A percentile compares a stretch with the other conserved stretches of the same genome.
These are phyloP conservation scores for Sipha flava DNA, from an alignment of 1,140 invertebrate species.

Conservation along the genomic window DNA sequence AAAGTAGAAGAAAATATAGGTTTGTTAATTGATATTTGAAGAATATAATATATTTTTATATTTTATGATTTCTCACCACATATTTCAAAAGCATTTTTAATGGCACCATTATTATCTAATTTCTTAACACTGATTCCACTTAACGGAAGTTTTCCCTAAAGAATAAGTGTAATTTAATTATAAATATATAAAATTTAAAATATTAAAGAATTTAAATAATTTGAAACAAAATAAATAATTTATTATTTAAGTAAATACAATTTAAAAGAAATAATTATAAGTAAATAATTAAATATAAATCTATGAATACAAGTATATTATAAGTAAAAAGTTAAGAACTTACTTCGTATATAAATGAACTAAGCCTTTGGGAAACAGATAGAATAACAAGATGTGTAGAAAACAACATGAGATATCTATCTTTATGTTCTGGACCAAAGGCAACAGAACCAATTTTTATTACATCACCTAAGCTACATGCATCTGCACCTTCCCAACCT, in stretches of 20 bases:
- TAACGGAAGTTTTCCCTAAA: constrained; percentile 78
- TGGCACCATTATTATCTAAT: constrained; percentile 67
- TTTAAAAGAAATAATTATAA: not conserved
- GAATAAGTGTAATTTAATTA: constrained; percentile 29
- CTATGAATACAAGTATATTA: too few relatives aligned
- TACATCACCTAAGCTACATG: constrained; percentile 64
- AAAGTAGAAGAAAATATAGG: not conserved
- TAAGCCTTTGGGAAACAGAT: constrained; percentile 80
- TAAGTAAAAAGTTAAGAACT: too few relatives aligned
- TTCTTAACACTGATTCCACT: constrained; percentile 71
- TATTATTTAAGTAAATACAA: too few relatives aligned
- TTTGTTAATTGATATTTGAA: not conserved
- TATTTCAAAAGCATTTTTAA: constrained; percentile 87
- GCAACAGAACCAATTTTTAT: constrained; percentile 80
- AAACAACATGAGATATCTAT: constrained; percentile 88
- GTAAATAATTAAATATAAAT: not conserved
- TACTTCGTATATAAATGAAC: constrained; percentile 93
- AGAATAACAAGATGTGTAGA: constrained; percentile 78
- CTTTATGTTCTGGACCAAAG: constrained; percentile 68
- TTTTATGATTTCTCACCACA: constrained; percentile 51
- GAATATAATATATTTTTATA: not conserved
- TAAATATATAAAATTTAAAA: not conserved
- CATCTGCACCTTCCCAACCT: constrained; percentile 88
- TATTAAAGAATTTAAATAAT: too few relatives aligned
- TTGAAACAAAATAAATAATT: too few relatives aligned